phyloP scores from a whole-genome alignment of 92 coral and sea anemone genomes.

The Phenganax marumi region DNA sequence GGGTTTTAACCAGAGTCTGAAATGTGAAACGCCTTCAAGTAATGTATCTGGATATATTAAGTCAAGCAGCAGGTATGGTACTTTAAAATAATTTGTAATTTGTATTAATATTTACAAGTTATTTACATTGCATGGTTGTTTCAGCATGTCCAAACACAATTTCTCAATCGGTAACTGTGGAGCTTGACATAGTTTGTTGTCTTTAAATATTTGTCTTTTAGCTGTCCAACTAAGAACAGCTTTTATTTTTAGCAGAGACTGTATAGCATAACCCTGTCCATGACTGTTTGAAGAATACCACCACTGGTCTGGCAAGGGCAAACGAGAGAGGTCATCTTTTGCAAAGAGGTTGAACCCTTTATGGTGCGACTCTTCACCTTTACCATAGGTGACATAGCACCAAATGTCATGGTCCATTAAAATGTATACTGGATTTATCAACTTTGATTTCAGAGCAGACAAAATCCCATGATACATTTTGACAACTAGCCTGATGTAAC shows the following conservation, averaged over 20 bases:
- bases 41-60: not conserved
- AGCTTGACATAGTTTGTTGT: not conserved
- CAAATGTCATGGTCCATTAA: too few relatives aligned
- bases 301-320: constrained; percentile 14
- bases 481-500: not conserved
- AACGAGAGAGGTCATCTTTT: not conserved
- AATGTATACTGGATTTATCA: too few relatives aligned
- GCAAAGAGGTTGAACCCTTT: too few relatives aligned
- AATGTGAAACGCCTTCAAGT: constrained; percentile 15
- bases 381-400: too few relatives aligned
- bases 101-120: not conserved
- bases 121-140: constrained; percentile 12
- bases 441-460: too few relatives aligned
- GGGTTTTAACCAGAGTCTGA: not conserved
- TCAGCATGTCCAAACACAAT: constrained; percentile 3
- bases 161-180: constrained; percentile 24
- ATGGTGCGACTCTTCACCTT: too few relatives aligned
- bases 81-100: too few relatives aligned
- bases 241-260: constrained; percentile 1
- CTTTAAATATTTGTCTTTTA: not conserved
- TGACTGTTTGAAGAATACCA: constrained; percentile 3
- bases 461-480: too few relatives aligned
- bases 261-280: not conserved
- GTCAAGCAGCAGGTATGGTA: too few relatives aligned
- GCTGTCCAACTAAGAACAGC: not conserved